Evolutionary conservation across 2,797 vertebrate species (phyloP), one percentile per base, ranked within the genome.

Genomic region (Aulostomus chinensis): DNA sequence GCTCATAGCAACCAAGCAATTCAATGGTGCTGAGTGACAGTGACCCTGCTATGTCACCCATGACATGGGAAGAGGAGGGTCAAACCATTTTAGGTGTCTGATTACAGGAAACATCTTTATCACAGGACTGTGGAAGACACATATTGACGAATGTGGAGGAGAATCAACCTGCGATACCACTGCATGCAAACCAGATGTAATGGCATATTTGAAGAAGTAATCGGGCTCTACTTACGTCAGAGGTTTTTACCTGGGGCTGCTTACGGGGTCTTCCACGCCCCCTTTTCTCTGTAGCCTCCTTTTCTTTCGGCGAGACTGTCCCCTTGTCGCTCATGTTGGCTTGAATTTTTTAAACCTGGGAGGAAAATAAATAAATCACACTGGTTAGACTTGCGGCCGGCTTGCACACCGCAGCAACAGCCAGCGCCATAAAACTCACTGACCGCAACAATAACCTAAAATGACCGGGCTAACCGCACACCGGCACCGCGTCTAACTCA

Each of bases 291-390:
- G 94, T 75, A 9, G 88, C 91, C 53, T 96, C 95, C 83, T 96
- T 96, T 56, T 96, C 95, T 76, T 97, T 96, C 75, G 92, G 84
- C 60, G 94, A 90, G 70, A 93, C 89, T 45, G 94, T 94, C 88
- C 92, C 93, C 89, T 97, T 97, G 63, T 97, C 95, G 11, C 96
- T 98, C 96, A 98, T 97, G 21, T 74, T 93, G 72, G 66, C 76
- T 76, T 59, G n/a, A 64, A 74, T 61, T 73, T 72, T 54, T 74
- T 42, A 76, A 61, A 69, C 80, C 84, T 62, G 20, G 33, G 30
- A n/a, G n/a, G n/a, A n/a, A 31, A 12, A 73, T 28, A 67, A 72
- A 63, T n/a, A n/a, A 72, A 69, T 47, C 68, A 69, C 64, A 78
- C 33, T 39, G 42, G 33, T 76, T 28, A 70, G 53, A 13, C 40